Base-by-base conservation (phyloP, 2,113 vertebrate genomes). In the Pangasianodon gigas region DNA sequence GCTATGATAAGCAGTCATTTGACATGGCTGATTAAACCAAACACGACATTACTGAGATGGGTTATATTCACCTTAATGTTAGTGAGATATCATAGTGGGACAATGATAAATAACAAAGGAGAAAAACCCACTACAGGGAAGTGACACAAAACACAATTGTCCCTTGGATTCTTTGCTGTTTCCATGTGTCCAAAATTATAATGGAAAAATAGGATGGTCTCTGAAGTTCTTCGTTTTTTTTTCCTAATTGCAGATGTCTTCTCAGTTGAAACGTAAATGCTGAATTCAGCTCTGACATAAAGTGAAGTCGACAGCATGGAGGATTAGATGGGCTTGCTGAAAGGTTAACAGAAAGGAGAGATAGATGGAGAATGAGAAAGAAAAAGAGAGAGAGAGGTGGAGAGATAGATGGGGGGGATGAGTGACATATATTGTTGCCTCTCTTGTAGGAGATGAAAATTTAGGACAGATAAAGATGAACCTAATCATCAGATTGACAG, bases 401-500 rank as follows among this genome's bases (percentile, higher is more conserved):
- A 75, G 32, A 16, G 52, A 74, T 54, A 56, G 37, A 48, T 44
- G n/a, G 54, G 41, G 62, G 86, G 19, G 41, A 54, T 84, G 88
- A 89, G 52, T 89, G 88, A 85, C 71, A 85, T 62, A n/a, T 48
- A 86, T 79, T 88, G 56, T 88, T 88, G 75, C 77, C 71, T 81
- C 29, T 89, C 46, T 62, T 48, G 82, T 88, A 83, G 51, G 26
- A 74, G 65, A 84, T 84, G 54, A 29, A 85, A 85, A 85, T 89
- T 60, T 65, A 85, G 83, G 69, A 60, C 54, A 89, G 89, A 80
- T 86, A 80, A 89, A 81, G 74, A 86, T 16, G 11, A 77, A 81
- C 74, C 84, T 86, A 86, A 81, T 86, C 13, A 89, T 80, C 58
- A 81, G 48, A 67, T 37, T 90, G 89, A 90, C 89, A 90, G 60